Evolutionary conservation across 2,888 invertebrate species (phyloP), one percentile per base, ranked within the genome.

Genomic region (Leptura quadrifasciata): DNA sequence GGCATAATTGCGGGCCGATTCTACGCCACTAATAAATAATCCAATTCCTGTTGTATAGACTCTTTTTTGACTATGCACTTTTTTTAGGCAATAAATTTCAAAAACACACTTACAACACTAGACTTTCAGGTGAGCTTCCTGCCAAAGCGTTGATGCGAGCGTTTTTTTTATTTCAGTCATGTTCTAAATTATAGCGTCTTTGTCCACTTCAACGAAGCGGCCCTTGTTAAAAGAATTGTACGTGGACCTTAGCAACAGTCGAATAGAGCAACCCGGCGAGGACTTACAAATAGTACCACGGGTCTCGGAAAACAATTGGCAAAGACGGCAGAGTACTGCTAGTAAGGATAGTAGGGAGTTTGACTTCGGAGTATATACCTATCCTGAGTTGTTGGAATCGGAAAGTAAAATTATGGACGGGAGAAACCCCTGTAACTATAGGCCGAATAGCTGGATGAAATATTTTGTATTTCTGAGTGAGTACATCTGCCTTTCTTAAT

Each of bases 301-400:
- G 39, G 47, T 1, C 57, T 72, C 24, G 57, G 9, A 31, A 9
- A 9, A 20, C 52, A 18, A 3, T 31, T 20, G 57, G 1, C 64
- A 15, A 9, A 67, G 76, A 9, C 60, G 69, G 31, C 39, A 64
- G 9, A 76, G 76, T 17, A 64, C 10, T 57, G 47, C 68, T 6
- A 76, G 76, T 52, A 31, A 55, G 15, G 71, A 74, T 39, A 76
- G 76, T 24, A 71, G 76, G 61, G 76, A 74, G 39, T 74, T 76
- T 5, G 67, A 76, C 24, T 71, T 71, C 10, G 24, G 55, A n/a
- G 31, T 68, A 54, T 24, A 68, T 17, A 10, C 54, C 3, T 17
- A 21, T 17, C 24, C 69, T 12, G 55, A 57, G n/a, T 21, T 39
- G 17, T 61, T 71, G n/a, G 39, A 55, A n/a, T 10, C 57, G 1